These are phyloP conservation scores for Coboldia fuscipes DNA, from an alignment of 1,140 invertebrate species.

Conservation along the genomic window DNA sequence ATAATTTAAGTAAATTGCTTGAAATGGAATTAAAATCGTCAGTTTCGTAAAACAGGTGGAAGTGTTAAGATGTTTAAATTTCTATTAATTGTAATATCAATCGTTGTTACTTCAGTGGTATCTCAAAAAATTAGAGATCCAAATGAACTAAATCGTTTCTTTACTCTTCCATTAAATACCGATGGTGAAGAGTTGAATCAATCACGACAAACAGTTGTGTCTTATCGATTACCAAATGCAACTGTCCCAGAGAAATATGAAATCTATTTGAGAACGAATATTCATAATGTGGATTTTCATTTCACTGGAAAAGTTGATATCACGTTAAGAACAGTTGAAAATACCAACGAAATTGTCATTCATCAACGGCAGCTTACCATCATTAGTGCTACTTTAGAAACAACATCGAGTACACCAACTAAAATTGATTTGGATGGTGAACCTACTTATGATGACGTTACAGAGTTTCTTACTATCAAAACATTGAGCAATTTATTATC, in stretches of 20 bases:
- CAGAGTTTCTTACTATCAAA: constrained; percentile 14
- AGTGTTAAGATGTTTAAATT: no score
- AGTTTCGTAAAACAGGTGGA: no score
- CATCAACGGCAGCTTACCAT: constrained; percentile 22
- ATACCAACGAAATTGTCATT: constrained; percentile 24
- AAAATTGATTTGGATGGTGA: constrained; percentile 7
- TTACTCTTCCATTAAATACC: no score
- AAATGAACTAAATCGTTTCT: no score
- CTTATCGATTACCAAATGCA: constrained; percentile 30
- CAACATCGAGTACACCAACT: constrained; percentile 4
- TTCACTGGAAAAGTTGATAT: constrained; percentile 38
- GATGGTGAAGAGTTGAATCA: no score
- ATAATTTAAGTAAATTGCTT: no score
- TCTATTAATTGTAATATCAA: no score
- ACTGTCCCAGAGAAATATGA: constrained; percentile 39
- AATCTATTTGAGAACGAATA: constrained; percentile 33
- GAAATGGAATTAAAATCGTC: no score
- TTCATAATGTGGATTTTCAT: constrained; percentile 22
- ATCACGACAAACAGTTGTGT: no score
- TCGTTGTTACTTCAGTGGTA: no score
- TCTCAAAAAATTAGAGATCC: no score
- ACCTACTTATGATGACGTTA: not conserved
- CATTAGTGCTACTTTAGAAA: constrained; percentile 10
- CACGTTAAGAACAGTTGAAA: constrained; percentile 17
- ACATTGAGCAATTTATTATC: constrained; percentile 6